Evolutionary conservation across 1,140 invertebrate genomes (phyloP).

Genomic region (Zaprionus africanus): DNA sequence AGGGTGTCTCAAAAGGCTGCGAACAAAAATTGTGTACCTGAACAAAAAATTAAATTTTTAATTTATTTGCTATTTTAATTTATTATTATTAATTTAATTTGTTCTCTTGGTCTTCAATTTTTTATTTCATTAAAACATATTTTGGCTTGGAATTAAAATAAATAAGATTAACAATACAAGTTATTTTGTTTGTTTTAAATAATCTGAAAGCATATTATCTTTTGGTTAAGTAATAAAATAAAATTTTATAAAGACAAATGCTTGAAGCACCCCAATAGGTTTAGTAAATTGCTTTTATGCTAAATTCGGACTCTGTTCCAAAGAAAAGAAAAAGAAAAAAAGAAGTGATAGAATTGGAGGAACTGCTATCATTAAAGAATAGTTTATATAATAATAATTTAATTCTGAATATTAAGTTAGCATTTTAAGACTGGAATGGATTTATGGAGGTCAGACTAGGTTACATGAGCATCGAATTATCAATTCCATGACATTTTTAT

Average conservation of each 20-base stretch:
- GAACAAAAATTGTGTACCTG: background rate
- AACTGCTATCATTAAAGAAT: background rate
- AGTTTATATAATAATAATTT: background rate
- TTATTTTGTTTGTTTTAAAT: too few species aligned
- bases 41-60: too few species aligned
- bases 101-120: too few species aligned
- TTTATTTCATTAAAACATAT: too few species aligned
- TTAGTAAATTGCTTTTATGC: background rate
- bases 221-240: background rate
- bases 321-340: background rate
- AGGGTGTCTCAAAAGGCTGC: background rate
- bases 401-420: background rate
- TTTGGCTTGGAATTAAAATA: too few species aligned
- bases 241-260: background rate
- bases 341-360: background rate
- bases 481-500: background rate
- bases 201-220: background rate
- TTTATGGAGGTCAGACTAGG: background rate
- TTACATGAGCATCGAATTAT: slow-evolving; percentile 4
- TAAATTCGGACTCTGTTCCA: background rate
- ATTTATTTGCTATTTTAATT: too few species aligned
- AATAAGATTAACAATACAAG: too few species aligned
- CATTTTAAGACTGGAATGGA: background rate
- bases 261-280: background rate
- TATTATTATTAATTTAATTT: too few species aligned